phyloP scores from a whole-genome alignment of 2,888 invertebrate genomes.

The Margaritifera margaritifera region DNA sequence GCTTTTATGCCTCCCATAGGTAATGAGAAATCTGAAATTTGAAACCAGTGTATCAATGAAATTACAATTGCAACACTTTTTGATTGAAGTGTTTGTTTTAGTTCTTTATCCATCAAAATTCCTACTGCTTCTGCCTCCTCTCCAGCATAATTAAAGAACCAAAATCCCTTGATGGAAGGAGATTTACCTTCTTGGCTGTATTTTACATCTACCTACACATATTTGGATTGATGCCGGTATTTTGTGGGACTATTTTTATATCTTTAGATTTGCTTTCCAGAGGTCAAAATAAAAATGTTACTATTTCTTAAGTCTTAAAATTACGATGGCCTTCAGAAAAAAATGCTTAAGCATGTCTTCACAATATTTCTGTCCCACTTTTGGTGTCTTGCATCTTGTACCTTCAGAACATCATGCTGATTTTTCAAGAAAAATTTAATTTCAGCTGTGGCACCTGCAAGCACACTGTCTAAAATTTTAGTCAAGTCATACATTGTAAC shows the following conservation, averaged over 20 bases:
- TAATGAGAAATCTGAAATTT: too few relatives aligned
- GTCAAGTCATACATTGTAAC: too few relatives aligned
- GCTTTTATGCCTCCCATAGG: too few relatives aligned
- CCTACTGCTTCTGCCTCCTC: slow-evolving; percentile 4
- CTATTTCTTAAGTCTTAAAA: too few relatives aligned
- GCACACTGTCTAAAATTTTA: too few relatives aligned
- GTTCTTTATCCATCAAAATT: slow-evolving; percentile 1
- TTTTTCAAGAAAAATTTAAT: neutral
- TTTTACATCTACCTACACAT: slow-evolving; percentile 20
- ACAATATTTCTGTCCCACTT: too few relatives aligned
- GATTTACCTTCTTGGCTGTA: neutral
- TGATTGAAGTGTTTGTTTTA: slow-evolving; percentile 8
- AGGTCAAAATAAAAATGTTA: slow-evolving; percentile 3
- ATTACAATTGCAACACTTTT: slow-evolving; percentile 17
- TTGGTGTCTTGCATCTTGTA: too few relatives aligned
- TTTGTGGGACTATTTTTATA: slow-evolving; percentile 20
- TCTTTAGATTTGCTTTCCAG: slow-evolving; percentile 7
- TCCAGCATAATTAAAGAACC: slow-evolving; percentile 15
- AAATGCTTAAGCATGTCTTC: too few relatives aligned
- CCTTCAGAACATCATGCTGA: too few relatives aligned
- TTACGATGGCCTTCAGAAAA: neutral
- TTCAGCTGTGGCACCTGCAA: too few relatives aligned
- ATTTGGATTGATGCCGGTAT: slow-evolving; percentile 12
- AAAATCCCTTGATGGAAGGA: slow-evolving; percentile 1
- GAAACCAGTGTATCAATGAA: slow-evolving; percentile 18